Conservation (phyloP, 2,113 vertebrate genomes). For the Triplophysa tibetana region DNA sequence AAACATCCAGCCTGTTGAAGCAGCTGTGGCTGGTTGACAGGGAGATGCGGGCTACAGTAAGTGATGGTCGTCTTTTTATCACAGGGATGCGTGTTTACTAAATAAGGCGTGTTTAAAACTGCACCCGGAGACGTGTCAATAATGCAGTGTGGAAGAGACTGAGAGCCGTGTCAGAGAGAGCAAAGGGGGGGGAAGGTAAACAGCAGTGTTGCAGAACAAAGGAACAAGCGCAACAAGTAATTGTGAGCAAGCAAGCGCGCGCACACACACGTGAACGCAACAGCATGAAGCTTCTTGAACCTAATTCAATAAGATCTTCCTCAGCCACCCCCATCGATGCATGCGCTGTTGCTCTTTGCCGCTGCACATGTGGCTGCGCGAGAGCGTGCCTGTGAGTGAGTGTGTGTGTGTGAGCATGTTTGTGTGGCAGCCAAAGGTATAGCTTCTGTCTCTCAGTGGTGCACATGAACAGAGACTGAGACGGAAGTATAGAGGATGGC, state of each 20-base stretch:
- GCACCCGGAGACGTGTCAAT: conserved; percentile 6
- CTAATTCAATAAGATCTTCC: conserved; percentile 68
- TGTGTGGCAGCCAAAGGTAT: conserved; percentile 38
- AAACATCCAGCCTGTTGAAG: conserved; percentile 66
- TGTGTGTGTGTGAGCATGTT: conserved; percentile 50
- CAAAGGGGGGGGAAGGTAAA: neutral
- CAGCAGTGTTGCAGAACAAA: conserved; percentile 24
- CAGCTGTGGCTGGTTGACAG: conserved; percentile 79
- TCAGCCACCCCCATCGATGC: conserved; percentile 49
- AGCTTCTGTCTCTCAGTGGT: conserved; percentile 45
- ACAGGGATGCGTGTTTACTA: neutral
- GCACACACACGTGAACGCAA: conserved; percentile 37
- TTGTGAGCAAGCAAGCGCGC: neutral
- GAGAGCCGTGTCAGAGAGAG: conserved; percentile 39
- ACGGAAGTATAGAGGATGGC: conserved; percentile 74
- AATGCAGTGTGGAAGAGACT: neutral
- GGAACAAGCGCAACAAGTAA: conserved; percentile 5
- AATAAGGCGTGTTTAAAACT: neutral
- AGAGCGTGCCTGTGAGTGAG: neutral
- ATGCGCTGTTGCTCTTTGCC: conserved; percentile 33
- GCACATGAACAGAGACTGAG: conserved; percentile 58
- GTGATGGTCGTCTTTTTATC: conserved; percentile 69
- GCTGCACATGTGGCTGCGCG: conserved; percentile 33
- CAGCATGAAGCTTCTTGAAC: conserved; percentile 58
- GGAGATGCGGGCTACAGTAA: conserved; percentile 90